phyloP scores from a whole-genome alignment of 1,140 invertebrate species.

The Cyclargus thomasi region DNA sequence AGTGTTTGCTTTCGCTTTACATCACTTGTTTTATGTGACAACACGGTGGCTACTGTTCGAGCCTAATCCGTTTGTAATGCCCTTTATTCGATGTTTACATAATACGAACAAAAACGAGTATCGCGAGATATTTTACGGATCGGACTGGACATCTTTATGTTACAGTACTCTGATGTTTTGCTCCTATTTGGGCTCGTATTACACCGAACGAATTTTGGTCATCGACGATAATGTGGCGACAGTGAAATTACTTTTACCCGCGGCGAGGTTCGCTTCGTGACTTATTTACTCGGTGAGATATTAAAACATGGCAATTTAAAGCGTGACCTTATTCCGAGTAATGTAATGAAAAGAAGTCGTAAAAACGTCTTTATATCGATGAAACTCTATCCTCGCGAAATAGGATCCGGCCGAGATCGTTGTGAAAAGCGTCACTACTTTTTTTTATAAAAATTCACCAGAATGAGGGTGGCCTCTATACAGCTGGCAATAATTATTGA shows the following conservation, averaged over 20 bases:
- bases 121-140: not conserved
- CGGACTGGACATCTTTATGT: not conserved
- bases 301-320: conserved; percentile 2
- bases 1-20: conserved; percentile 58
- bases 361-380: conserved; percentile 46
- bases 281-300: not conserved
- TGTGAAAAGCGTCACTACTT: conserved; percentile 12
- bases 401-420: conserved; percentile 42
- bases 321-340: conserved; percentile 7
- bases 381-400: conserved; percentile 63
- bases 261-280: not conserved
- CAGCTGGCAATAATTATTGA: conserved; percentile 8
- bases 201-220: not conserved
- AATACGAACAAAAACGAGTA: conserved; percentile 44
- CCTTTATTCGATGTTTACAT: conserved; percentile 55
- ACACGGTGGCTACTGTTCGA: conserved; percentile 58
- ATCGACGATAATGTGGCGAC: not conserved
- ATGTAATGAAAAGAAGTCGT: conserved; percentile 51
- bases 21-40: conserved; percentile 63
- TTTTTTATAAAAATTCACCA: conserved; percentile 10
- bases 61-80: conserved; percentile 65
- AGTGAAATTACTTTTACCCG: not conserved
- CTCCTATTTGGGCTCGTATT: not conserved
- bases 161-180: not conserved
- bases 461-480: conserved; percentile 5